Base-by-base conservation (phyloP, 2,888 invertebrate species). In the Emmelina monodactyla region DNA sequence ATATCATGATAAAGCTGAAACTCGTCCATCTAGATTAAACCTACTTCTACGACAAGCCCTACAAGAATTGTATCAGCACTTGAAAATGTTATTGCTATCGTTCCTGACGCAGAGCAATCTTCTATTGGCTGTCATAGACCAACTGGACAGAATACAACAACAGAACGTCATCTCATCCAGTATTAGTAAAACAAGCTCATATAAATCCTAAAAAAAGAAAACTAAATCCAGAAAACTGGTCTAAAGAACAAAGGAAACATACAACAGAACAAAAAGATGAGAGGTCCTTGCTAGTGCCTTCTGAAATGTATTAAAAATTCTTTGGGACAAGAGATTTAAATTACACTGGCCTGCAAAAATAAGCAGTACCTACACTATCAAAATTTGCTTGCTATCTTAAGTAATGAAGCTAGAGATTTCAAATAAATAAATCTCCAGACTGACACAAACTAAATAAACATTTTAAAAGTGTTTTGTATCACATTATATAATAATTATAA, bases 181-280 rank as follows among this genome's bases (percentile, higher is more conserved):
- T 15, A n/a, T 31, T 31, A 31, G 31, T 16, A 31, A 31, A 14
- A 15, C 15, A 31, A 31, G 31, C 31, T 31, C 14, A 31, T 31
- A 31, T n/a, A 15, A 31, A 31, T 31, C 31, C 31, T 11, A 31
- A 16, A 31, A 31, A 31, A 31, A 31, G 31, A 31, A 31, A 31
- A 4, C 31, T 14, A 15, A 31, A 31, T 31, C 14, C 31, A 3
- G 31, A 31, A 31, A 31, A 31, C 2, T 31, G 31, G 31, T 31
- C 31, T 15, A 14, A 31, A 31, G n/a, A 3, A 31, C 31, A 31
- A 31, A 31, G n/a, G 16, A 31, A 31, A 15, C 14, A 15, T 15
- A 31, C 31, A 31, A 16, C 31, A 14, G 3, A 3, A 31, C 14
- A 31, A 31, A 15, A 14, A 31, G 31, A 31, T 31, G 31, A 3